Evolutionary conservation across 1,140 invertebrate species (phyloP).

Genomic region (Agrilus planipennis): DNA sequence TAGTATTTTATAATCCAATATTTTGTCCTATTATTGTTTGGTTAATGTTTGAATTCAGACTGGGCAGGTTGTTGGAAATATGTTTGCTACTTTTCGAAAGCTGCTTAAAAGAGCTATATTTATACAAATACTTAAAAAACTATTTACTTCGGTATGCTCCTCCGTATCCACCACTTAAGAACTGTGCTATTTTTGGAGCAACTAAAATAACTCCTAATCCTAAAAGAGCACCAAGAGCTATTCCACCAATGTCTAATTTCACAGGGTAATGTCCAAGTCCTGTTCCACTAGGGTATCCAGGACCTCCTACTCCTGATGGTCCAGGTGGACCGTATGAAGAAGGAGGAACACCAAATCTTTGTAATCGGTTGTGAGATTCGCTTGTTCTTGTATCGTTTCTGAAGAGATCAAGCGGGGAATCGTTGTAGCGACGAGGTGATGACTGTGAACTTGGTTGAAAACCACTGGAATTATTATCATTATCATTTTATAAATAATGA

Average conservation of each 20-base stretch:
- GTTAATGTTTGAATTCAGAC: too few species aligned
- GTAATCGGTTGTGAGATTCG: constrained; percentile 14
- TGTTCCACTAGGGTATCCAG: constrained; percentile 27
- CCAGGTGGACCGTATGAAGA: constrained; percentile 25
- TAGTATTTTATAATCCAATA: too few species aligned
- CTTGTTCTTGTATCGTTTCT: constrained; percentile 10
- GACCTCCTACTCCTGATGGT: constrained; percentile 22
- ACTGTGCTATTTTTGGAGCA: constrained; percentile 61
- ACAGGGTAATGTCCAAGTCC: constrained; percentile 44
- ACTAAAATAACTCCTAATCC: constrained; percentile 67
- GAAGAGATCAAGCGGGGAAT: constrained; percentile 8
- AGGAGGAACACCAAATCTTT: constrained; percentile 11
- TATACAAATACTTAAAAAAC: too few species aligned
- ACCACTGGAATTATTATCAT: constrained; percentile 18
- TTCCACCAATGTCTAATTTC: constrained; percentile 71
- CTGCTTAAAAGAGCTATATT: too few species aligned
- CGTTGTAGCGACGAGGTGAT: constrained; percentile 1
- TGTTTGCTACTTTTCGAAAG: too few species aligned
- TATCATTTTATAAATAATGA: too few species aligned
- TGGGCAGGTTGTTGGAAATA: too few species aligned
- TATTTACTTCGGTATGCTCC: too few species aligned
- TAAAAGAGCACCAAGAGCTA: constrained; percentile 62
- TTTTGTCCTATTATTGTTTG: too few species aligned
- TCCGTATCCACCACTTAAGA: constrained; percentile 52
- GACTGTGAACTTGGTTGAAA: constrained; percentile 24